Evolutionary conservation across 2,113 vertebrate species (phyloP).

Genomic region (Gallinago paraguaiae): DNA sequence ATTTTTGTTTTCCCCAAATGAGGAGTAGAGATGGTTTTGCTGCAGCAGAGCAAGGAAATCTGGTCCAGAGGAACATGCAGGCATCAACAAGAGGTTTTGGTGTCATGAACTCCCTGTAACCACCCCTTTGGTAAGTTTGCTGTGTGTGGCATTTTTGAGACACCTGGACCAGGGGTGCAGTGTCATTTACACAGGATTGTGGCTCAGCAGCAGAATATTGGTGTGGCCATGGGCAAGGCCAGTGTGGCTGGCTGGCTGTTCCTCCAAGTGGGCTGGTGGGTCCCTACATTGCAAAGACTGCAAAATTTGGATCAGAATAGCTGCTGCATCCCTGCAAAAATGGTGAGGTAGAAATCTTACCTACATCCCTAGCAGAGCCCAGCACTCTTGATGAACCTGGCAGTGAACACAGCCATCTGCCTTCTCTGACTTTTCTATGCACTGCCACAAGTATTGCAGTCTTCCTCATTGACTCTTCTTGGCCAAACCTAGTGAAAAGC

Average conservation of each 20-base stretch:
- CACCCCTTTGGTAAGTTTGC: background rate
- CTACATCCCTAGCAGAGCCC: background rate
- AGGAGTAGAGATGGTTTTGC: background rate
- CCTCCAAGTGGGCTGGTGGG: background rate
- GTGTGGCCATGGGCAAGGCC: background rate
- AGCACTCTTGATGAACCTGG: background rate
- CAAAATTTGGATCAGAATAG: background rate
- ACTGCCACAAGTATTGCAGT: background rate
- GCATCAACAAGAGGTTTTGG: background rate
- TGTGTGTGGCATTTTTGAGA: background rate
- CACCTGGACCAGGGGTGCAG: rapidly evolving
- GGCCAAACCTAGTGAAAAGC: background rate
- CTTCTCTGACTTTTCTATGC: background rate
- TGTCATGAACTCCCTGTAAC: background rate
- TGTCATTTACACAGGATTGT: background rate
- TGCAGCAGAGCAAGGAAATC: background rate
- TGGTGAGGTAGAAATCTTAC: background rate
- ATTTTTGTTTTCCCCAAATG: background rate
- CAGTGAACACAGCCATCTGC: background rate
- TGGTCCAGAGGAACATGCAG: background rate
- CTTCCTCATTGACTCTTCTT: background rate
- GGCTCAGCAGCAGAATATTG: background rate
- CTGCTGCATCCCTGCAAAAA: background rate
- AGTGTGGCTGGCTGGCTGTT: background rate
- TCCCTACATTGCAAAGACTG: background rate